phyloP scores from a whole-genome alignment of 2,888 invertebrate species.

The Endotricha flammealis region DNA sequence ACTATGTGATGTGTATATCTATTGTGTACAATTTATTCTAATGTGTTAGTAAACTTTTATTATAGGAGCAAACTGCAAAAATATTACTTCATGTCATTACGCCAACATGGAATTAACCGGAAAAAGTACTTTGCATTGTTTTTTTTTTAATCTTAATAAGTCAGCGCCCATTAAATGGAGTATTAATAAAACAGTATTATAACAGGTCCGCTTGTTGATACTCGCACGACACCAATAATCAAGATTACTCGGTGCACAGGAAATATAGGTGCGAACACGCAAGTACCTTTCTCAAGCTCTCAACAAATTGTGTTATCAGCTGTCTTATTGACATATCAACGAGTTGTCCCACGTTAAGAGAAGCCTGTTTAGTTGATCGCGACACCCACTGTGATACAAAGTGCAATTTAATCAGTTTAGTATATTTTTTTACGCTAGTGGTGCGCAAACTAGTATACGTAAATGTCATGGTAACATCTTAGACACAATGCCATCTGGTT shows the following conservation, averaged over 20 bases:
- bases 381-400: background rate
- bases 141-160: too few relatives aligned
- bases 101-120: too few relatives aligned
- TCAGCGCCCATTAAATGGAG: too few relatives aligned
- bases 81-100: too few relatives aligned
- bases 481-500: too few relatives aligned
- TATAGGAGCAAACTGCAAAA: too few relatives aligned
- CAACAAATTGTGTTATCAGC: background rate
- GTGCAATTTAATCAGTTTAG: background rate
- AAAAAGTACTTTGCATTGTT: too few relatives aligned
- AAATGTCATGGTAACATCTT: too few relatives aligned
- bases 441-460: background rate
- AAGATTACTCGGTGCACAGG: background rate
- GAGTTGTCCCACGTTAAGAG: background rate
- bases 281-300: background rate
- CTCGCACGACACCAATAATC: background rate
- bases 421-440: background rate
- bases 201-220: constrained; percentile 23
- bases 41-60: too few relatives aligned
- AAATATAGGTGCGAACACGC: background rate
- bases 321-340: background rate
- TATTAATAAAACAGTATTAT: too few relatives aligned
- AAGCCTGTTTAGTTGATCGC: background rate
- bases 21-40: too few relatives aligned
- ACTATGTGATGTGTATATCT: too few relatives aligned